Evolutionary conservation across 2,113 vertebrate genomes (phyloP), one percentile per base, ranked within the genome.

Genomic region (Talpa occidentalis): DNA sequence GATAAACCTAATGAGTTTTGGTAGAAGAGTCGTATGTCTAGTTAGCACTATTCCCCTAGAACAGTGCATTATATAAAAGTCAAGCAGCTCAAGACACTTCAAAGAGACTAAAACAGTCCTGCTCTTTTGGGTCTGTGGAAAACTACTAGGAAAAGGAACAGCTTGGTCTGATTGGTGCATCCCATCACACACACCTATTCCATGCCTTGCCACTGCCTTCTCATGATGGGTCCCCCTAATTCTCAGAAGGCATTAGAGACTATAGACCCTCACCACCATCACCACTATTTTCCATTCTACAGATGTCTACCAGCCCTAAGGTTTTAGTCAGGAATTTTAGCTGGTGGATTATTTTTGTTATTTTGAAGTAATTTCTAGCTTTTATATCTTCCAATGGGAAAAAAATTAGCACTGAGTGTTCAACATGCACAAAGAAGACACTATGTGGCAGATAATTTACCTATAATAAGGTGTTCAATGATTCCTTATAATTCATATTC

Each of bases 331-430:
- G 49, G 32, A 17, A 49, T 44, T 64, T 83, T 54, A 62, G 24
- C 6, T 76, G 10, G 32, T 60, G 74, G 60, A 10, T 49, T 78
- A 82, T 22, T 94, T 93, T 91, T 93, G 52, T 42, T 88, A 80
- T 69, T 89, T 40, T 62, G 14, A 94, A 94, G 82, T 30, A n/a
- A 16, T 77, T 76, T 44, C 42, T 49, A 78, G 42, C 5, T 88
- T 89, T 56, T n/a, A 60, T 49, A 40, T 89, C 80, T 52, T 32
- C 60, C 47, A 44, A 73, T 1, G 30, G 28, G 10, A 94, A 44
- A 89, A 89, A 85, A 83, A 77, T 47, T 6, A 80, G 35, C 28
- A 49, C 10, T 32, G 28, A 94, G 8, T 24, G 4, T 3, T n/a
- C 26, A 66, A 10, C 52, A 2, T 30, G n/a, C 15, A 60, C 26